Base-by-base conservation (phyloP, 2,113 vertebrate species). In the Pedionomus torquatus region DNA sequence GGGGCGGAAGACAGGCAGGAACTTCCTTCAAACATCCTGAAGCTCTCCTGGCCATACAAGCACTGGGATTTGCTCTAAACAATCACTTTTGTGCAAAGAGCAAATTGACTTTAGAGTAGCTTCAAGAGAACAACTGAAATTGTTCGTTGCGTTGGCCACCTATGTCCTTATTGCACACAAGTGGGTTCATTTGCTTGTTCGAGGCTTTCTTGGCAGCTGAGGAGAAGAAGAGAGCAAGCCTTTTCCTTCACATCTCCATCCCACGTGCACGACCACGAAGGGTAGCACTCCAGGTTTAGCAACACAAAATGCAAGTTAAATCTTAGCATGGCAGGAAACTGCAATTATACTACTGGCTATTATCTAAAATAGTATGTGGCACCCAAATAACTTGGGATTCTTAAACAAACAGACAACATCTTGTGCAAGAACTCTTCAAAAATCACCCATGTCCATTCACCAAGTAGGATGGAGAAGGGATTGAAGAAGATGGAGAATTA, bases 11-110 rank as follows among this genome's bases (percentile, higher is more conserved):
- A n/a, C 5, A 5, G 88, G 64, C 78, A 91, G 84, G 87, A 96
- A 93, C 39, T 75, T 26, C 83, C n/a, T 64, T 76, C n/a, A 48
- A 33, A 87, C 78, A 91, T 77, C 92, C 90, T 77, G 85, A 15
- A 81, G 69, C n/a, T 16, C 69, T 46, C 90, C 11, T 1, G 1
- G 57, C 58, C 31, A 0, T 46, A 60, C 66, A 63, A 43, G 46
- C 46, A 24, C 55, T 8, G 17, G 3, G 63, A 31, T 26, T 10
- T 5, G 63, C 44, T 82, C 37, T 61, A 11, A 51, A 64, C 1
- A 1, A 4, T 7, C 1, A 1, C 72, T 84, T 57, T 2, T 63
- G 55, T 3, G 44, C 13, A 15, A n/a, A 65, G 19, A 61, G 46
- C n/a, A 64, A 78, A 13, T 8, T 10, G 65, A 48, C 9, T 64